Base-by-base conservation (phyloP, 2,113 vertebrate genomes). In the Periophthalmus modestus region DNA sequence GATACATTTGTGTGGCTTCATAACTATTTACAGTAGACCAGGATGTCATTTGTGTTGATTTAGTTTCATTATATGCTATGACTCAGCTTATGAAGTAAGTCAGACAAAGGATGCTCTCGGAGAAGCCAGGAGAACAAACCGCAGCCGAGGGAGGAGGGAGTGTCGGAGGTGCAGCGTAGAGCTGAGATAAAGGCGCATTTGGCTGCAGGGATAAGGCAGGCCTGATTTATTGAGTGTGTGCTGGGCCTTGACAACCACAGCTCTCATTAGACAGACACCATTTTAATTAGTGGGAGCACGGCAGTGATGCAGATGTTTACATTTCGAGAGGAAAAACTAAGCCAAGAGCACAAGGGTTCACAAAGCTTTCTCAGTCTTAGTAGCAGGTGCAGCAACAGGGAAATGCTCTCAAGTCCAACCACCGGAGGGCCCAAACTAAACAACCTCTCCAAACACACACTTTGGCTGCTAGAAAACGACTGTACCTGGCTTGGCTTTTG, bases 261-360 rank as follows among this genome's bases (percentile, higher is more conserved):
- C 84, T 89, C 92, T 93, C 90, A 89, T 91, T 92, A 91, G 87
- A 88, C 86, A 82, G 87, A 85, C 85, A 76, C 76, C 78, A 80
- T 87, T 87, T 90, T 93, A 93, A 94, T 93, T 91, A 93, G 87
- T 70, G 46, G 50, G 76, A 89, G 78, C 76, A 54, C 81, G 82
- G 85, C 79, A 75, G 79, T 77, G 74, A 89, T 89, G 90, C 84
- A 91, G 85, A 85, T 91, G 87, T 92, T 90, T 90, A 87, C 85
- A 83, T 90, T 89, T 82, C 74, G 75, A 74, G 68, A 62, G 55
- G 72, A 65, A 78, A 87, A 89, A 84, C 77, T 85, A 86, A 83
- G 86, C 82, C 80, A 87, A 80, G 85, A 88, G 82, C 82, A 62
- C 68, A 68, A 77, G 80, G 84, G 86, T 78, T 79, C 77, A 69